Base-by-base conservation (phyloP, 2,888 invertebrate species). In the Rutpela maculata region DNA sequence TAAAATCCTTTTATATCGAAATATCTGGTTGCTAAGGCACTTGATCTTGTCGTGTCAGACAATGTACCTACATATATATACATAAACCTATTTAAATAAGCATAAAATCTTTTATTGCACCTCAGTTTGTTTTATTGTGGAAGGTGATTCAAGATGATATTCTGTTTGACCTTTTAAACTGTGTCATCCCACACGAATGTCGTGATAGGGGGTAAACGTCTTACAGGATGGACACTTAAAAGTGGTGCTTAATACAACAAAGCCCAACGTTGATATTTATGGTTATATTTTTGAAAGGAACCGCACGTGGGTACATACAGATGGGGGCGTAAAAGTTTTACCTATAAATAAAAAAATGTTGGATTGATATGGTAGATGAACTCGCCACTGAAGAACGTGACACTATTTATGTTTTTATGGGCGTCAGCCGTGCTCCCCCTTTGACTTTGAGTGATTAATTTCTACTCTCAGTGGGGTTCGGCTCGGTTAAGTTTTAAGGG, bases 121-220 rank as follows among this genome's bases (percentile, higher is more conserved):
- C 10, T 6, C 65, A 31, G 35, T 15, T 19, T 43, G 55, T 56
- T 67, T 26, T 59, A 59, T 26, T 18, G 43, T 38, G 43, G 65
- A 65, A 31, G 38, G 62, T 43, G 43, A 69, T 57, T 57, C 69
- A 35, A 17, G 56, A 59, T 57, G 35, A 57, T 57, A 31, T 26
- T 26, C 0, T 18, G 69, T 7, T 12, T 69, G 56, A 57, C 56
- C 69, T 57, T 69, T 69, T 69, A 22, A 67, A 59, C 69, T 57
- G 69, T 59, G 56, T 38, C 67, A 67, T 69, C 69, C 57, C 57
- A 69, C 69, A 57, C 57, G 17, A 26, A 35, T 12, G 10, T 69
- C 69, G 69, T 69, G 69, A 57, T 57, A 38, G 7, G 35, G 69
- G 35, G 57, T 18, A 57, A 62, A n/a, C 50, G n/a, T n/a, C 50